Evolutionary conservation across 2,113 vertebrate genomes (phyloP).

Genomic region (Potamarius usumacintae): DNA sequence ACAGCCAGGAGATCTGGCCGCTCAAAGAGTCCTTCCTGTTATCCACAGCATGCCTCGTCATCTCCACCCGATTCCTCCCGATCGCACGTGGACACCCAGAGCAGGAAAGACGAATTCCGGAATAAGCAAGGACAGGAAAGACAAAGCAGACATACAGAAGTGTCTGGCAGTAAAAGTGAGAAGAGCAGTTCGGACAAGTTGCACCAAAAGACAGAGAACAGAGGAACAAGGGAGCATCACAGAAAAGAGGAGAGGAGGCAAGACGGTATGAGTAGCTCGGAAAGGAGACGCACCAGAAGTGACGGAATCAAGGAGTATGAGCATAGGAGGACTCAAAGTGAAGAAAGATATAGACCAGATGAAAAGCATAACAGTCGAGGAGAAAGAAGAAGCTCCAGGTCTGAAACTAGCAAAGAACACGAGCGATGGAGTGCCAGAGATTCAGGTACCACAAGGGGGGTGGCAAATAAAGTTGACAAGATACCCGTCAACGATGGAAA

Average conservation of each 20-base stretch:
- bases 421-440: slow-evolving; percentile 64
- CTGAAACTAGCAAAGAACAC: slow-evolving; percentile 60
- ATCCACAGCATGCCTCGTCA: neutral
- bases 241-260: slow-evolving; percentile 58
- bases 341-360: neutral
- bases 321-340: neutral
- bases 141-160: slow-evolving; percentile 32
- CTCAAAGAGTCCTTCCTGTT: slow-evolving; percentile 53
- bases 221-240: slow-evolving; percentile 52
- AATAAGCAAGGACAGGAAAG: slow-evolving; percentile 42
- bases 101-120: slow-evolving; percentile 36
- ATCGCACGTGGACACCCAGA: slow-evolving; percentile 9
- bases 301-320: slow-evolving; percentile 34
- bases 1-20: slow-evolving; percentile 66
- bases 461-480: slow-evolving; percentile 54
- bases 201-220: slow-evolving; percentile 46
- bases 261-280: slow-evolving; percentile 23
- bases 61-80: slow-evolving; percentile 14
- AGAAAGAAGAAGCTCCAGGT: slow-evolving; percentile 44
- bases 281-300: slow-evolving; percentile 31
- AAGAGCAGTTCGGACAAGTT: slow-evolving; percentile 5
- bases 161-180: slow-evolving; percentile 55
- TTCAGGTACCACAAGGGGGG: slow-evolving; percentile 47
- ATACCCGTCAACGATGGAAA: slow-evolving; percentile 58
- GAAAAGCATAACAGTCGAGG: slow-evolving; percentile 9